A percentile compares a stretch with the other conserved stretches of the same genome.
These are phyloP conservation scores for Lindbergichthys nudifrons DNA, from an alignment of 2,797 vertebrate genomes.

Conservation along the genomic window DNA sequence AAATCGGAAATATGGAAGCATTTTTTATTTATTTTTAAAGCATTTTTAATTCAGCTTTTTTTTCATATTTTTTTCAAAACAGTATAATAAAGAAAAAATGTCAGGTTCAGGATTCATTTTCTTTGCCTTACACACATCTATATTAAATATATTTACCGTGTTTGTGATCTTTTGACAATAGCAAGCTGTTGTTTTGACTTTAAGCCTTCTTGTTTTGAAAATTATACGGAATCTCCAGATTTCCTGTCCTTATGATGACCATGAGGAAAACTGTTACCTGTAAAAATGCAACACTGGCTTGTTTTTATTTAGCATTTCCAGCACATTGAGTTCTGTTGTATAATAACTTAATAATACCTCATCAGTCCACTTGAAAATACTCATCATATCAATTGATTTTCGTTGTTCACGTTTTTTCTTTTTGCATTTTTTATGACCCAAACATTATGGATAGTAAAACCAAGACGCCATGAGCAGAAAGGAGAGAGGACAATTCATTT, in stretches of 20 bases:
- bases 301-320: conserved; percentile 1
- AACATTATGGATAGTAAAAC: conserved; percentile 13
- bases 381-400: conserved; percentile 1
- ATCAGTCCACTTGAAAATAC: conserved; percentile 2
- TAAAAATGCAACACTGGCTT: conserved; percentile 21
- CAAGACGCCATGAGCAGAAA: conserved; percentile 2
- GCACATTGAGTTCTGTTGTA: not conserved
- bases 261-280: conserved; percentile 24
- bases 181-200: not conserved
- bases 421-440: conserved; percentile 1
- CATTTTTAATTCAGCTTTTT: too few species aligned
- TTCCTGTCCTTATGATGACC: conserved; percentile 2
- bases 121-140: not conserved
- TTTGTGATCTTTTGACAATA: conserved; percentile 15
- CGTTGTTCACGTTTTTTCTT: not conserved
- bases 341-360: not conserved
- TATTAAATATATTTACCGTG: not conserved
- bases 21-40: too few species aligned
- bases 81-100: too few species aligned
- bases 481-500: conserved; percentile 46
- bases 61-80: too few species aligned
- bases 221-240: conserved; percentile 12
- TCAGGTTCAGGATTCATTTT: not conserved
- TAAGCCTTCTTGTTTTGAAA: conserved; percentile 13
- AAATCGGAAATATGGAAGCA: not conserved